Conservation (phyloP, 2,113 vertebrate genomes). For the Butastur rufipennis region DNA sequence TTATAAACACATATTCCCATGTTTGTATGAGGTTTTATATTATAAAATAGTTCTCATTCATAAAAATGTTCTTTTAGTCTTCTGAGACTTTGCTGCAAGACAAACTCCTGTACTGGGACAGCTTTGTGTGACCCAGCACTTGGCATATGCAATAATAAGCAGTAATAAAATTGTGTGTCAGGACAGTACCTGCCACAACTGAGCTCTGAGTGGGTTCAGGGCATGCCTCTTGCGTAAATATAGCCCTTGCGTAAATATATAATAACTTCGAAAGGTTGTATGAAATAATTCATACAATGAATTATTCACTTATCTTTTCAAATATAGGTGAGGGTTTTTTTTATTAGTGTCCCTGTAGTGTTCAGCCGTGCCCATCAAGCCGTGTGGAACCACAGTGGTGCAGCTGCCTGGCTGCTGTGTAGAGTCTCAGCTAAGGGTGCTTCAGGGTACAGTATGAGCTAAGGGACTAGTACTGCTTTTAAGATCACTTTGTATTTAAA, state of each 20-base stretch:
- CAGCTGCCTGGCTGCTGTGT: not conserved
- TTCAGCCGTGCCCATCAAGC: not conserved
- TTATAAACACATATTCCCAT: not conserved
- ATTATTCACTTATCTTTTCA: not conserved
- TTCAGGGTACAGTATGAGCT: not conserved
- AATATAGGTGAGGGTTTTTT: not conserved
- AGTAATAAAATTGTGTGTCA: not conserved
- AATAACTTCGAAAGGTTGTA: not conserved
- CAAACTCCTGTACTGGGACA: not conserved
- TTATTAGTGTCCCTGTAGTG: not conserved
- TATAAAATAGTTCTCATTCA: not conserved
- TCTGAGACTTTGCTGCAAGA: not conserved
- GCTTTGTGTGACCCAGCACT: not conserved
- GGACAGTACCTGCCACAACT: not conserved
- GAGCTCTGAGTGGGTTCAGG: not conserved
- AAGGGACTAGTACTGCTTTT: not conserved
- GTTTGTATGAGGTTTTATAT: not conserved
- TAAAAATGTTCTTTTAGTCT: not conserved
- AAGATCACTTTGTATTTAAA: not conserved
- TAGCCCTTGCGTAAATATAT: not conserved
- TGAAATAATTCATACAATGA: not conserved
- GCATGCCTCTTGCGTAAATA: not conserved
- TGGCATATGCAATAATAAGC: not conserved
- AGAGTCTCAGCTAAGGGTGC: not conserved
- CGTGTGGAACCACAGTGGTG: accelerated